Evolutionary conservation across 2,797 vertebrate species (phyloP).

Genomic region (Phalloptychus januarius): DNA sequence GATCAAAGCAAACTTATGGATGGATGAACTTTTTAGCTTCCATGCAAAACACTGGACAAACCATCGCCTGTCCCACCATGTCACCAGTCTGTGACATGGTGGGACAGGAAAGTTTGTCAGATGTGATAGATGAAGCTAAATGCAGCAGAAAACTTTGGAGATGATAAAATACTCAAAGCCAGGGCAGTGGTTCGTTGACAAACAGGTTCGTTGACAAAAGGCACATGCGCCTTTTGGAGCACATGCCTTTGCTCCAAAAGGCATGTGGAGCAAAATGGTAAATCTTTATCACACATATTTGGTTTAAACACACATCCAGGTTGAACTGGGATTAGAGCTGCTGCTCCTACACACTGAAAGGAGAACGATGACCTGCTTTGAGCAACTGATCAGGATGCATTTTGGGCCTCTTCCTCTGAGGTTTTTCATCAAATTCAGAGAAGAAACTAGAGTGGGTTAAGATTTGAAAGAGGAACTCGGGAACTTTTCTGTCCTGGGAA

Average conservation of each 20-base stretch:
- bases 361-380: not conserved
- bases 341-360: not conserved
- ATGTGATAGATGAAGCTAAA: not conserved
- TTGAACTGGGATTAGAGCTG: not conserved
- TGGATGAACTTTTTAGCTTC: not conserved
- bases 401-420: not conserved
- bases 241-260: too few relatives aligned
- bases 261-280: not conserved
- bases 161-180: not conserved
- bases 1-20: not conserved
- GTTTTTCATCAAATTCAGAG: not conserved
- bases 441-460: too few relatives aligned
- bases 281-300: not conserved
- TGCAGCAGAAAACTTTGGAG: not conserved
- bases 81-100: not conserved
- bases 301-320: not conserved
- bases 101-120: not conserved
- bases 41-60: not conserved
- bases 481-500: not conserved
- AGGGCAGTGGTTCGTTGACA: not conserved
- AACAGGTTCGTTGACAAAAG: too few relatives aligned
- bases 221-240: too few relatives aligned
- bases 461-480: not conserved
- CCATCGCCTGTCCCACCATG: too few relatives aligned
- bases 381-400: not conserved